phyloP scores from a whole-genome alignment of 2,113 vertebrate genomes.

The Acanthisitta chloris region DNA sequence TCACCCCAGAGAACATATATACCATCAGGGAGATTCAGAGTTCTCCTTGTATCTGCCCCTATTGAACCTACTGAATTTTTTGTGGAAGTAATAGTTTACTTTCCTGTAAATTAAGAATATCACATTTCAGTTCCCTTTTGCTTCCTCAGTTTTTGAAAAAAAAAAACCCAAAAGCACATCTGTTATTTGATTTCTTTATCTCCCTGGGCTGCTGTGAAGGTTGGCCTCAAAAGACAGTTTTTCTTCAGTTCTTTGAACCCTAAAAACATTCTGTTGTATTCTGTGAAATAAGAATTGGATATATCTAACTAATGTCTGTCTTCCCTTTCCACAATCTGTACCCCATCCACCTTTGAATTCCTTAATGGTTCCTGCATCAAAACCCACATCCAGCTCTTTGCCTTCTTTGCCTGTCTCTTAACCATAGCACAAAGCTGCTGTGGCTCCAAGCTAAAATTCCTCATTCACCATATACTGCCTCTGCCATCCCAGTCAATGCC shows the following conservation, averaged over 20 bases:
- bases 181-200: conserved; percentile 37
- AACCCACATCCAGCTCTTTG: not conserved
- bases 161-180: not conserved
- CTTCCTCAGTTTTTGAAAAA: conserved; percentile 5
- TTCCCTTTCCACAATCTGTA: not conserved
- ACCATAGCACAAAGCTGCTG: not conserved
- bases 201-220: not conserved
- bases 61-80: not conserved
- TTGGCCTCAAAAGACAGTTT: not conserved
- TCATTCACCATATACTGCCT: not conserved
- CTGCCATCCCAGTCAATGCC: not conserved
- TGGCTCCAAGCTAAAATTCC: not conserved
- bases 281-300: not conserved
- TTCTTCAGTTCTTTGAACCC: not conserved
- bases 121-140: not conserved
- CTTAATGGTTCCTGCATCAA: not conserved
- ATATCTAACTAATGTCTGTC: not conserved
- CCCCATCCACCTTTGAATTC: not conserved
- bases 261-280: not conserved
- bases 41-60: not conserved
- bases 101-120: conserved; percentile 3
- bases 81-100: not conserved
- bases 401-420: not conserved
- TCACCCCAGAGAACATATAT: not conserved
- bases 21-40: not conserved